These are phyloP conservation scores for Aleadryas rufinucha DNA, from an alignment of 2,113 vertebrate species.

Conservation along the genomic window DNA sequence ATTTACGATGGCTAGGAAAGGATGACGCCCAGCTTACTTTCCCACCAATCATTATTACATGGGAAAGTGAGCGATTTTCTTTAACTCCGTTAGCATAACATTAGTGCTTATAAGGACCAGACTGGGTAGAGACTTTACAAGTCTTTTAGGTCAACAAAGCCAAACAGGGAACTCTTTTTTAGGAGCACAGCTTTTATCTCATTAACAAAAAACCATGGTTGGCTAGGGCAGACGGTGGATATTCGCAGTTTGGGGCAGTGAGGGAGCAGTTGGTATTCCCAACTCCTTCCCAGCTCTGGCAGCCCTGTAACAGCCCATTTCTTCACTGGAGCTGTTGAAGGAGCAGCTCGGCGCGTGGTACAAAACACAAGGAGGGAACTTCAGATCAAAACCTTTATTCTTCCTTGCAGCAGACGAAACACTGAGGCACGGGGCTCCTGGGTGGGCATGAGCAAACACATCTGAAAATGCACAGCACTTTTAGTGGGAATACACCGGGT, in stretches of 20 bases:
- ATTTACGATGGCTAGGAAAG: constrained; percentile 52
- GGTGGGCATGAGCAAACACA: background rate
- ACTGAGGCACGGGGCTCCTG: background rate
- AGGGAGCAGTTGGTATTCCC: background rate
- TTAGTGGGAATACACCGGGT: constrained; percentile 5
- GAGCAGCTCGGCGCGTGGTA: background rate
- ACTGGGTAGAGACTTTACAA: background rate
- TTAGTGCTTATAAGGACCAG: background rate
- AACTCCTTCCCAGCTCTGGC: background rate
- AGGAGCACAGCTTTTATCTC: background rate
- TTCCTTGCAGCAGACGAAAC: background rate
- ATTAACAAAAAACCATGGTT: accelerated
- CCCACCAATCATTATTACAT: constrained; percentile 53
- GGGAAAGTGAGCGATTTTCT: constrained; percentile 39
- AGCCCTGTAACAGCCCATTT: background rate
- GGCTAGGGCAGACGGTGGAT: background rate
- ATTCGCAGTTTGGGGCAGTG: background rate
- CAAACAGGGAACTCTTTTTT: background rate
- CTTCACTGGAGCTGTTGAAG: background rate
- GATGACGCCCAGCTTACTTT: constrained; percentile 48
- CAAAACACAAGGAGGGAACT: constrained; percentile 35
- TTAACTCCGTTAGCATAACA: constrained; percentile 36
- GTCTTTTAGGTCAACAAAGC: background rate
- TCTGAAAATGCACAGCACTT: background rate
- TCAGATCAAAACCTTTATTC: constrained; percentile 46